Conservation (phyloP, 2,888 invertebrate genomes). For the Bugula neritina region DNA sequence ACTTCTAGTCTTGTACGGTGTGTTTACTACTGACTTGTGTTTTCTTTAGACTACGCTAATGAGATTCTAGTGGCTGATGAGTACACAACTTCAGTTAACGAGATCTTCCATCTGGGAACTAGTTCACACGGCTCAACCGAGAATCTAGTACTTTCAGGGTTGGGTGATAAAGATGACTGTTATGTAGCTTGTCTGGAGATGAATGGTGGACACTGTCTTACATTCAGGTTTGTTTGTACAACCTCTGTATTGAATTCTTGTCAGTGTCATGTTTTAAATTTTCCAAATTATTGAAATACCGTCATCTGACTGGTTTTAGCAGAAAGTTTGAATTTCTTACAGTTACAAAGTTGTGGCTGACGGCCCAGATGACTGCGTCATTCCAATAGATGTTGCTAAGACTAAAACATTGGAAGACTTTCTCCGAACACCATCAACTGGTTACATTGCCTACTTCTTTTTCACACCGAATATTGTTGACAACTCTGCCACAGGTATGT, state of each 20-base stretch:
- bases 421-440: not conserved
- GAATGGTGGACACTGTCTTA: not conserved
- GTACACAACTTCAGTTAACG: not conserved
- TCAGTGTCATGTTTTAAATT: not conserved
- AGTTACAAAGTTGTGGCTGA: not conserved
- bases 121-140: not conserved
- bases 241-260: not conserved
- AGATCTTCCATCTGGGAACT: conserved; percentile 7
- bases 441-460: not conserved
- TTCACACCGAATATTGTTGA: not conserved
- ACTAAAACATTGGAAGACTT: not conserved
- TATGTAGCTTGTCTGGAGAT: conserved; percentile 3
- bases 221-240: not conserved
- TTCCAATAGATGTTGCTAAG: not conserved
- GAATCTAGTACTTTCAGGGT: not conserved
- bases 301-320: not conserved
- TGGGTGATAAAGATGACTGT: not conserved
- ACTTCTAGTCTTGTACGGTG: too few species aligned
- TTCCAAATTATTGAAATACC: not conserved
- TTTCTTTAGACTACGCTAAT: not conserved
- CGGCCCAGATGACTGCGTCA: not conserved
- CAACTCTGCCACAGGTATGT: not conserved
- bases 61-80: not conserved
- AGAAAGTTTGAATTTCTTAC: not conserved
- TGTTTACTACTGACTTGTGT: too few species aligned